Evolutionary conservation across 2,797 vertebrate genomes (phyloP).

Genomic region (Sebastes matsubarae): DNA sequence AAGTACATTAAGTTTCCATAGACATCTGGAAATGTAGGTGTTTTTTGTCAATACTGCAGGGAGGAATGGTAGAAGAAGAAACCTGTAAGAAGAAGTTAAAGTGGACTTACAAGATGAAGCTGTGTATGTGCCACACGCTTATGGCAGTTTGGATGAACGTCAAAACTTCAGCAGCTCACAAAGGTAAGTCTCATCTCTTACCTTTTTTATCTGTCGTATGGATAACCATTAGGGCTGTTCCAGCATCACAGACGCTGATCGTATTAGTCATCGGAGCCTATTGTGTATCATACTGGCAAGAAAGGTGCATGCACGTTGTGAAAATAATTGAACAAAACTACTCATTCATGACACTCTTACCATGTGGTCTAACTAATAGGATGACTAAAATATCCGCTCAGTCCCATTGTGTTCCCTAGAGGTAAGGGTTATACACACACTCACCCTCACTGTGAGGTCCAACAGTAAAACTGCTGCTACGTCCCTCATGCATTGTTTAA

Average conservation of each 20-base stretch:
- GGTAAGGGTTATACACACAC: background rate
- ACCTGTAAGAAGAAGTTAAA: background rate
- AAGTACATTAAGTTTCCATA: background rate
- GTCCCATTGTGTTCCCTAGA: background rate
- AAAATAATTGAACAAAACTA: background rate
- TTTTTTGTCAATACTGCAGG: background rate
- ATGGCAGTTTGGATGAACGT: background rate
- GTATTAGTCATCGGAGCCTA: background rate
- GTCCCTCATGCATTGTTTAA: conserved; percentile 21
- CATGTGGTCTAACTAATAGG: background rate
- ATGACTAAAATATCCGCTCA: background rate
- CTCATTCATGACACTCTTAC: background rate
- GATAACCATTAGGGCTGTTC: background rate
- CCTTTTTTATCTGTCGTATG: background rate
- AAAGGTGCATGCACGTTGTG: background rate
- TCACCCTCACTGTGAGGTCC: background rate
- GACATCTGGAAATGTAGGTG: background rate
- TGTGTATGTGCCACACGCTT: background rate
- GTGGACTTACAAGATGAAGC: background rate
- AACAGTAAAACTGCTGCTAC: background rate
- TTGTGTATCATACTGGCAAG: background rate
- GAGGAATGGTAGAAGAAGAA: background rate
- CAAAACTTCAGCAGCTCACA: background rate
- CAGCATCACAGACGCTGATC: background rate
- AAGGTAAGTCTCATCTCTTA: background rate